A percentile compares a stretch with the other conserved stretches of the same genome.
Evolutionary conservation across 2,888 invertebrate genomes (phyloP).

Genomic region (Mermis nigrescens): DNA sequence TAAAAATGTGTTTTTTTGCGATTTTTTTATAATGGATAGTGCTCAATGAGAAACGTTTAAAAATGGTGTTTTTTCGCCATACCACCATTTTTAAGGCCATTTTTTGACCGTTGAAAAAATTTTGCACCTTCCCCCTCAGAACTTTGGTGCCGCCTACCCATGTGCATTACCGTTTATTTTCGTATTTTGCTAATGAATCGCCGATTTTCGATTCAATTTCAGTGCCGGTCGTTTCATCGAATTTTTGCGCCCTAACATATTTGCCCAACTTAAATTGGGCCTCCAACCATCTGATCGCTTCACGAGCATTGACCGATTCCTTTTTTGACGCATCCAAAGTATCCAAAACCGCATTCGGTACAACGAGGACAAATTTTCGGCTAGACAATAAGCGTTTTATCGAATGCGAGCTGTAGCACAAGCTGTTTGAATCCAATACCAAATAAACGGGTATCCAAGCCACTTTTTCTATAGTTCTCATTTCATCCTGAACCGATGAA

Average conservation of each 20-base stretch:
- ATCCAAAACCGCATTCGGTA: conserved; percentile 21
- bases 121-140: too few species aligned
- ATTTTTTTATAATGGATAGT: too few species aligned
- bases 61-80: too few species aligned
- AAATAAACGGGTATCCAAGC: conserved; percentile 32
- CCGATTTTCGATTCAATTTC: background rate
- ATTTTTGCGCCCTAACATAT: conserved; percentile 64
- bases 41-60: too few species aligned
- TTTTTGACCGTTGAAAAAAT: too few species aligned
- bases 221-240: conserved; percentile 49
- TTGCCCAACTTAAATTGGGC: conserved; percentile 63
- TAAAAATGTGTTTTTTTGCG: too few species aligned
- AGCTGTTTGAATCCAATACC: conserved; percentile 30
- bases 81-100: too few species aligned
- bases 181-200: background rate
- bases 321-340: conserved; percentile 45
- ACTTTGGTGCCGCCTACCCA: too few species aligned
- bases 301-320: conserved; percentile 59
- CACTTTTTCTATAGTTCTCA: conserved; percentile 29
- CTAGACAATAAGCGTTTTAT: conserved; percentile 29
- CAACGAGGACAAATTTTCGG: conserved; percentile 32
- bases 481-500: conserved; percentile 31
- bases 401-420: conserved; percentile 26
- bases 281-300: conserved; percentile 82
- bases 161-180: background rate